Base-by-base conservation (phyloP, 2,888 invertebrate species). In the Lasioglossum figueresi region DNA sequence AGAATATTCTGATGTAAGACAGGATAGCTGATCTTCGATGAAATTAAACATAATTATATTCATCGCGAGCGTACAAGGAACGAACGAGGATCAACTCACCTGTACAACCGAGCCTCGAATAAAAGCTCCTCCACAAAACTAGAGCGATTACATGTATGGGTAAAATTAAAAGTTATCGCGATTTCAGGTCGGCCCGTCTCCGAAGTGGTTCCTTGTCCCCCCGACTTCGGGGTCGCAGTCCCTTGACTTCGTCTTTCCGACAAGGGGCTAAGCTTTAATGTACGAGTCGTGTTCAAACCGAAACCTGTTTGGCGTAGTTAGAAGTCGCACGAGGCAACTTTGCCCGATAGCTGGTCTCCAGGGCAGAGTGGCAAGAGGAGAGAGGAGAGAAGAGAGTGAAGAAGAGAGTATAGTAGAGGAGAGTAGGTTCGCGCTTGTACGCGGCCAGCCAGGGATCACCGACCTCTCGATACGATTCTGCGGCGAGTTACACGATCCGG, bases 221-320 rank as follows among this genome's bases (percentile, higher is more conserved):
- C 71, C 86, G 76, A 79, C 74, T 82, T 76, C 71, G 27, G 31
- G 43, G 37, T 56, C 75, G 56, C 59, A 14, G 27, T 27, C 63
- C 76, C 79, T 74, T 82, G 63, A 63, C 63, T 63, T 63, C 31
- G 63, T 84, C 83, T 82, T 75, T 72, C 79, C 79, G 82, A 85
- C 91, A 79, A 86, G 81, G 83, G 87, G 88, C 78, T 76, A 87
- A 91, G 91, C 91, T 92, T 93, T 94, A 94, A 94, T 93, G 94
- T 92, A 91, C 90, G 91, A 93, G 92, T 92, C 93, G 87, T 93
- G 93, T 94, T 92, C 88, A 89, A 91, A 90, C 88, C 88, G 89
- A 92, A 92, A 92, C 90, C 92, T 91, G 92, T 93, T 93, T 92
- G 88, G 90, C 80, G 86, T 91, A 93, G 93, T 93, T 93, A 91